Evolutionary conservation across 2,113 vertebrate genomes (phyloP), one percentile per base, ranked within the genome.

Genomic region (Cairina moschata): DNA sequence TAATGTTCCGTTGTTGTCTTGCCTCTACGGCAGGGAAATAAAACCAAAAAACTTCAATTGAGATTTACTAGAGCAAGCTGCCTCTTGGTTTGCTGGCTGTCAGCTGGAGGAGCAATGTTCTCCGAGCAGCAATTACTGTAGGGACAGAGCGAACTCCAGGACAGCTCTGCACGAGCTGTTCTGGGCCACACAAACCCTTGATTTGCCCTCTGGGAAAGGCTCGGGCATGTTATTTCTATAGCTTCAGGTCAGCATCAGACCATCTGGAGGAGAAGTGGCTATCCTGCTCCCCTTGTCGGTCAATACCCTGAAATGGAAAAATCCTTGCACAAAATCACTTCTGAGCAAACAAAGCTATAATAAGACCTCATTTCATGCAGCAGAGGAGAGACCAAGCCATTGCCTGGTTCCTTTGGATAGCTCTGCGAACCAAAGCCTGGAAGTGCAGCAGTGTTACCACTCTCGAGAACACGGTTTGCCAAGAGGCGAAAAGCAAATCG

Each of bases 1-100:
- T 94, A 90, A 96, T 87, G 83, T 97, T 93, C 95, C 74, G 3
- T 79, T 50, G 69, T 59, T 92, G 95, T 60, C 95, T 58, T 82
- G 80, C 92, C 59, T 84, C n/a, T 7, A 18, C 59, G 66, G 91
- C 77, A 74, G 78, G 0, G 86, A 89, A 94, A 88, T 94, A 52
- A 82, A 93, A 54, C 2, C 44, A 40, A 73, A 73, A 76, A 58
- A 36, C 65, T 75, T 40, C 12, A 8, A 7, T 2, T 62, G 88
- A 67, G 95, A 34, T 93, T 59, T 72, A 54, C 77, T 59, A 11
- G 44, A 93, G 83, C 52, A 72, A 90, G 52, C 65, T 60, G 55
- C 25, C 67, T 69, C 76, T 54, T 26, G 75, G 52, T 52, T 86
- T 68, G 82, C 28, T 86, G 82, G 75, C 69, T 71, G 29, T 50